Conservation (phyloP, 2,888 invertebrate genomes). For the Neoascia interrupta region DNA sequence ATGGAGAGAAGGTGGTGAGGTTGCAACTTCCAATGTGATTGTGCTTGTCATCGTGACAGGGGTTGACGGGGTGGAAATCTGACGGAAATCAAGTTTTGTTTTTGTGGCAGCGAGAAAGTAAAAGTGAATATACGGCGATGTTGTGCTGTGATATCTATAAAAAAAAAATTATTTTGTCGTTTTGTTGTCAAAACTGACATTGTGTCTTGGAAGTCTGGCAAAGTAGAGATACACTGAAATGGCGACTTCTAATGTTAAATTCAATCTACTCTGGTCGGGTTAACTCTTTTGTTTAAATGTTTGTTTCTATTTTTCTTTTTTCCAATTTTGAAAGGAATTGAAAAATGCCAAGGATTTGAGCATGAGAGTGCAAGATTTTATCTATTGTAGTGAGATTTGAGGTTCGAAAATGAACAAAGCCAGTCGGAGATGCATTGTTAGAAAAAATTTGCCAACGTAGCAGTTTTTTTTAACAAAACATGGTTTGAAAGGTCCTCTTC, state of each 20-base stretch:
- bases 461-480: too few relatives aligned
- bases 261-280: conserved; percentile 21
- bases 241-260: conserved; percentile 52
- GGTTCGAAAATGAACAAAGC: too few relatives aligned
- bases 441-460: too few relatives aligned
- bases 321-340: background rate
- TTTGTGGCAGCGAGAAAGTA: conserved; percentile 49
- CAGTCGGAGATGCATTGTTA: too few relatives aligned
- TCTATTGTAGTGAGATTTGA: too few relatives aligned
- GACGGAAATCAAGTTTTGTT: conserved; percentile 57
- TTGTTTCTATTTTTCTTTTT: conserved; percentile 4
- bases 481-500: too few relatives aligned
- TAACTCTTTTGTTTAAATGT: conserved; percentile 21
- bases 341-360: conserved; percentile 3
- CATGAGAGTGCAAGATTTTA: too few relatives aligned
- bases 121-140: conserved; percentile 43
- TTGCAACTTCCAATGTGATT: conserved; percentile 48
- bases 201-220: conserved; percentile 21
- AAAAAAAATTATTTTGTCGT: background rate
- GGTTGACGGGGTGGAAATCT: conserved; percentile 53
- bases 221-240: background rate
- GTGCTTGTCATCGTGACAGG: conserved; percentile 52
- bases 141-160: background rate
- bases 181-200: conserved; percentile 34
- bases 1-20: conserved; percentile 31